A percentile compares a stretch with the other conserved stretches of the same genome.
Conservation (phyloP, 2,797 vertebrate species). For the Esox masquinongy region DNA sequence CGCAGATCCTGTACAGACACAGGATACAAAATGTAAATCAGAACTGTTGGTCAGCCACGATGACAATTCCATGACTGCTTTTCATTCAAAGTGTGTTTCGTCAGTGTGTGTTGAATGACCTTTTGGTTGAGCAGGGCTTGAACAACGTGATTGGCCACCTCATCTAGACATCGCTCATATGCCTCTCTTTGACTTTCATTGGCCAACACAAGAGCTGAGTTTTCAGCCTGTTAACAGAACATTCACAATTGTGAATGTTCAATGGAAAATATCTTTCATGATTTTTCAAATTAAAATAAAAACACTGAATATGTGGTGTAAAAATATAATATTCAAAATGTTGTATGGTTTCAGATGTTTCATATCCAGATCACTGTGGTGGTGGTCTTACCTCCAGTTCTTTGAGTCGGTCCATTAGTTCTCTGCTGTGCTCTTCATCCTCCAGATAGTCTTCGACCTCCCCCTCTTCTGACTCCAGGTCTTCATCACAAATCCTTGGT, state of each 20-base stretch:
- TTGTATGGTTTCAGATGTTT: neutral
- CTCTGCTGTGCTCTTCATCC: conserved; percentile 80
- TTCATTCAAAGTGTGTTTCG: neutral
- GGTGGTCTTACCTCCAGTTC: conserved; percentile 84
- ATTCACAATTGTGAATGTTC: conserved; percentile 15
- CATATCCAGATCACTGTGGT: neutral
- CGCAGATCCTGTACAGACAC: conserved; percentile 82
- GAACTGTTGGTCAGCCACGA: neutral
- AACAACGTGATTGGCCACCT: conserved; percentile 96
- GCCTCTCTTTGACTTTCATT: conserved; percentile 96
- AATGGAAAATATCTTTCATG: neutral
- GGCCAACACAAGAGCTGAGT: conserved; percentile 88
- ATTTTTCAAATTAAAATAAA: neutral
- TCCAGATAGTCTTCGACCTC: conserved; percentile 77
- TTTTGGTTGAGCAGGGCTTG: conserved; percentile 90
- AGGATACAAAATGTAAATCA: neutral
- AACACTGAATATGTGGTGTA: neutral
- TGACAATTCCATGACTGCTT: neutral
- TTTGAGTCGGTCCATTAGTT: conserved; percentile 88
- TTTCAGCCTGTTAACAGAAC: conserved; percentile 81
- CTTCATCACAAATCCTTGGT: conserved; percentile 74
- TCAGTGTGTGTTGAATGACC: conserved; percentile 54
- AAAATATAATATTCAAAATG: neutral
- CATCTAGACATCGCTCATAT: conserved; percentile 90
- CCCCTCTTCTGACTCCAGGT: conserved; percentile 71